Conservation (phyloP, 1,140 invertebrate species). For the Cyrtorhinus lividipennis region DNA sequence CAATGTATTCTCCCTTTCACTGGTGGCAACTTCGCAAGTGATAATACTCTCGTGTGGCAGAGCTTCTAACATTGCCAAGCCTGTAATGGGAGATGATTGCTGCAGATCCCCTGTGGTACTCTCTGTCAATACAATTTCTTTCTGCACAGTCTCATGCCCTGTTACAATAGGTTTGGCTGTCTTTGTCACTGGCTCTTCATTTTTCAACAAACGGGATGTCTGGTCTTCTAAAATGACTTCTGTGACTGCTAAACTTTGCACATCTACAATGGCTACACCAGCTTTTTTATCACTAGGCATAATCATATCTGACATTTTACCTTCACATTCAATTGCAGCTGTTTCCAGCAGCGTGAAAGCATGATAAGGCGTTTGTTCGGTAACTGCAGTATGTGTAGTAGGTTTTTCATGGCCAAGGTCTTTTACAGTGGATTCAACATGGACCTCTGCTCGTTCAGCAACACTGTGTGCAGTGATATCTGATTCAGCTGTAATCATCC, state of each 20-base stretch:
- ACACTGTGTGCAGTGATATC: conserved; percentile 21
- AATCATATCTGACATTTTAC: conserved; percentile 18
- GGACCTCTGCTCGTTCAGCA: conserved; percentile 29
- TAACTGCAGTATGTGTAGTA: conserved; percentile 25
- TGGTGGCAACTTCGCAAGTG: conserved; percentile 19
- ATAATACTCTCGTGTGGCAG: conserved; percentile 23
- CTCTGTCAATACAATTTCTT: conserved; percentile 27
- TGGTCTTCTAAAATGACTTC: conserved; percentile 25
- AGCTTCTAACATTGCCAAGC: conserved; percentile 19
- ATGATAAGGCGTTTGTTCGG: conserved; percentile 29
- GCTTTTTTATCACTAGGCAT: conserved; percentile 24
- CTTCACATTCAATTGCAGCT: conserved; percentile 25
- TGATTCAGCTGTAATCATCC: conserved; percentile 20
- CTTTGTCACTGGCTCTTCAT: conserved; percentile 16
- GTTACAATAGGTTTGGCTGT: conserved; percentile 33
- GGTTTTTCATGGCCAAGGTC: conserved; percentile 26
- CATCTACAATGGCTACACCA: conserved; percentile 25
- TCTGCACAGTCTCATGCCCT: conserved; percentile 35
- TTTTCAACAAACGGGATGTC: conserved; percentile 15
- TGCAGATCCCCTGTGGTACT: conserved; percentile 18
- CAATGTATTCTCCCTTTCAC: conserved; percentile 32
- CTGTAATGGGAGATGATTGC: conserved; percentile 14
- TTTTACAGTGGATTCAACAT: conserved; percentile 27
- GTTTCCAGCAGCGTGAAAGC: conserved; percentile 28
- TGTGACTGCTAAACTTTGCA: conserved; percentile 23